Base-by-base conservation (phyloP, 2,113 vertebrate genomes). In the Paratilapia polleni region DNA sequence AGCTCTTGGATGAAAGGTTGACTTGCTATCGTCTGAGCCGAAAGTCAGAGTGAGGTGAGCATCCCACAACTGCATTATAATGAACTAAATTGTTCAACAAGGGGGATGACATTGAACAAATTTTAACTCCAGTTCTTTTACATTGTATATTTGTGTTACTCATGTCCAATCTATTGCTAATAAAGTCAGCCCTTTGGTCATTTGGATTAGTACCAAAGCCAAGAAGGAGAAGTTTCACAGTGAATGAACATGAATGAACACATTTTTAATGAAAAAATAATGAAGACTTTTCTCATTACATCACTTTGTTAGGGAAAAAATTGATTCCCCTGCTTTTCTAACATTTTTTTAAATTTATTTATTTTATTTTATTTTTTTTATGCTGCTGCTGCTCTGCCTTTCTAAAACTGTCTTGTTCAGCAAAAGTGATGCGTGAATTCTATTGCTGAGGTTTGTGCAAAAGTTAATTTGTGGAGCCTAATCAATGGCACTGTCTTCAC, bases 21-120 rank as follows among this genome's bases (percentile, higher is more conserved):
- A 92, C 84, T 86, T 2, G 31, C 86, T 59, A 28, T 36, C 1
- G 20, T 81, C 83, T 87, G 78, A 87, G 87, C 78, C 36, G 70
- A 93, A 87, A 93, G 91, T 87, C 84, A 83, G 78, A 79, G 68
- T 24, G 86, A 92, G 85, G 80, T 78, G 81, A 86, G 47, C 64
- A 22, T 90, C 91, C 80, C 88, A 73, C 81, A 60, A 74, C 80
- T 74, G 89, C 84, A 84, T 87, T 11, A 2, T 93, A 93, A 93
- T 92, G 84, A 89, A 61, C 80, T 83, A 66, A 86, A 78, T 79
- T 76, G 89, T 83, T 86, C 84, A 77, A 92, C 91, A 91, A 88
- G 81, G 19, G 19, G 14, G 76, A 81, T 87, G 88, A 89, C 89
- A 92, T 77, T 90, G 85, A 83, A 85, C 62, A 91, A 13, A 60